A percentile compares a stretch with the other conserved stretches of the same genome.
These are phyloP conservation scores for Gambusia holbrooki DNA, from an alignment of 2,113 vertebrate species.

Conservation along the genomic window DNA sequence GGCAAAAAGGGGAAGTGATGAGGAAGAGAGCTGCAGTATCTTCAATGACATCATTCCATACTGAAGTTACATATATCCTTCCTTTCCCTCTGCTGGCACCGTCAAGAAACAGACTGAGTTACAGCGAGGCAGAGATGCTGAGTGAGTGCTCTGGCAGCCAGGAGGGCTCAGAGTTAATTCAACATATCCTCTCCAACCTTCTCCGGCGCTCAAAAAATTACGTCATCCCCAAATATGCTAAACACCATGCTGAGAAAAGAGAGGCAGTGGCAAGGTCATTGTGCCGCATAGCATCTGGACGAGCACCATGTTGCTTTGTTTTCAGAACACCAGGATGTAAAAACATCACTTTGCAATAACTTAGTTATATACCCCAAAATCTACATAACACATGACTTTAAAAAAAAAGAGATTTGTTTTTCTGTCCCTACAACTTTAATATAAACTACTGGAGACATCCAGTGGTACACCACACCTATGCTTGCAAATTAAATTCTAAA, in stretches of 20 bases:
- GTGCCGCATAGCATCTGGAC: conserved; percentile 82
- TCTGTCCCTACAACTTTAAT: too few relatives aligned
- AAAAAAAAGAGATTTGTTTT: too few relatives aligned
- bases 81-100: conserved; percentile 68
- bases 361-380: not conserved
- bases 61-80: conserved; percentile 67
- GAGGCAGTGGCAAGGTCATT: conserved; percentile 78
- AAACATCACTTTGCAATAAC: conserved; percentile 33
- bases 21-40: conserved; percentile 48
- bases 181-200: conserved; percentile 75
- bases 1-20: conserved; percentile 22
- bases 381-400: too few relatives aligned
- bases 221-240: conserved; percentile 80
- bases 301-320: conserved; percentile 30
- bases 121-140: conserved; percentile 75
- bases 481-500: too few relatives aligned
- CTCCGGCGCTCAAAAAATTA: conserved; percentile 67
- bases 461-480: too few relatives aligned
- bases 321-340: conserved; percentile 51
- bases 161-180: conserved; percentile 65
- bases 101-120: conserved; percentile 68
- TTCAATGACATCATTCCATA: conserved; percentile 63
- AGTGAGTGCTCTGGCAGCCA: conserved; percentile 75
- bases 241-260: conserved; percentile 73
- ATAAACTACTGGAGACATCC: too few relatives aligned